Evolutionary conservation across 2,888 invertebrate species (phyloP), one percentile per base, ranked within the genome.

Genomic region (Catocala fraxini): DNA sequence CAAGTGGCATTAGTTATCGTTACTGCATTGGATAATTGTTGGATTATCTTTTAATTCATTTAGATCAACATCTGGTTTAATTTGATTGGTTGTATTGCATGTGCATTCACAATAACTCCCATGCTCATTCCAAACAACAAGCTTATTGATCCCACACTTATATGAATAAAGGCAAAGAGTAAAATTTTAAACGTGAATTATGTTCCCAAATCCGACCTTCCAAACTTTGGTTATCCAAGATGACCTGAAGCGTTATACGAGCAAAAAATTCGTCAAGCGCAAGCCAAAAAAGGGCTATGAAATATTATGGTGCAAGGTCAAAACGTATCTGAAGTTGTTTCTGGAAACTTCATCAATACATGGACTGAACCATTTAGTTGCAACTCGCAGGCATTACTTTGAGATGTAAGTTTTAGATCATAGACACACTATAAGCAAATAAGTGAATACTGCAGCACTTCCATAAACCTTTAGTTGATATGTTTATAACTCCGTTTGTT

Each of bases 291-390:
- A 65, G 48, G 56, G 59, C 34, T 35, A 39, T 0, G 5, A 74
- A 0, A 39, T 56, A 0, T 0, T 85, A 0, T 70, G 49, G 33
- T 63, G 73, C 0, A 89, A 85, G 65, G 76, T 79, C 0, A 84
- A 73, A 56, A 69, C 71, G 0, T 94, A 94, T 58, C 63, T 93
- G 4, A 83, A 86, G 9, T 56, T 91, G 12, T 95, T 95, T 75
- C 68, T 95, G 58, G 87, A 93, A 59, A 93, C 92, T 0, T 95
- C 95, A 0, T 95, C 95, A 0, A 94, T 95, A 39, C 95, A 95
- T 72, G 95, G 95, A 0, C 75, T 95, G 12, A 94, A 92, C 49
- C 95, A 95, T 79, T 75, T 95, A 11, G 90, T 94, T 0, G 87
- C 90, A 3, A 58, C 73, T 6, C 82, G 87, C n/a, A 87, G 94